These are phyloP conservation scores for Thereva unica DNA, from an alignment of 2,888 invertebrate species.

Conservation along the genomic window DNA sequence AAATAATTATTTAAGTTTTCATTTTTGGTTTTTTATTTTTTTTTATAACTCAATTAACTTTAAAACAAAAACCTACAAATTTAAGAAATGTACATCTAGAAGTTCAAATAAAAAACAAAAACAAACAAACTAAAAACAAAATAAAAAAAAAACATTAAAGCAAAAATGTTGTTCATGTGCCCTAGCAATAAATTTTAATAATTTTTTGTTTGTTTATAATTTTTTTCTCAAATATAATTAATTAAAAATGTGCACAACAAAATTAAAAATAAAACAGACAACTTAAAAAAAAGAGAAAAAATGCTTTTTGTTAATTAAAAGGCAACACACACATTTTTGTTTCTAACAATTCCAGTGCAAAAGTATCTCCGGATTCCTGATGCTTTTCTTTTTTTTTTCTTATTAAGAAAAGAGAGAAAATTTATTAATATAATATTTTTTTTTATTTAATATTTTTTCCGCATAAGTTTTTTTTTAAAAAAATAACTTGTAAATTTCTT, in stretches of 20 bases:
- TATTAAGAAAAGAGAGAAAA: too few species aligned
- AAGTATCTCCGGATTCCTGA: too few species aligned
- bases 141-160: background rate
- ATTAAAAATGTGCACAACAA: background rate
- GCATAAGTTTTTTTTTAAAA: too few species aligned
- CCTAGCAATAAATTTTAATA: conserved; percentile 35
- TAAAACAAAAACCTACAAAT: too few species aligned
- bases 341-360: background rate
- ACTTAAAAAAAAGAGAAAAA: background rate
- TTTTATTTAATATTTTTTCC: too few species aligned
- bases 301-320: background rate
- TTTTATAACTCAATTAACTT: too few species aligned
- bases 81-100: too few species aligned
- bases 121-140: conserved; percentile 4
- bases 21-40: background rate
- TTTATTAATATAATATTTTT: too few species aligned
- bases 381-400: too few species aligned
- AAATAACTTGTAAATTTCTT: too few species aligned
- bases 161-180: conserved; percentile 23
- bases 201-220: conserved; percentile 7
- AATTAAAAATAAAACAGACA: conserved; percentile 5
- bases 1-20: conserved; percentile 10
- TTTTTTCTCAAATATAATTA: background rate
- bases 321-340: background rate
- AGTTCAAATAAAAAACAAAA: too few species aligned